Evolutionary conservation across 1,140 invertebrate genomes (phyloP).

Genomic region (Caenorhabditis inopinata): DNA sequence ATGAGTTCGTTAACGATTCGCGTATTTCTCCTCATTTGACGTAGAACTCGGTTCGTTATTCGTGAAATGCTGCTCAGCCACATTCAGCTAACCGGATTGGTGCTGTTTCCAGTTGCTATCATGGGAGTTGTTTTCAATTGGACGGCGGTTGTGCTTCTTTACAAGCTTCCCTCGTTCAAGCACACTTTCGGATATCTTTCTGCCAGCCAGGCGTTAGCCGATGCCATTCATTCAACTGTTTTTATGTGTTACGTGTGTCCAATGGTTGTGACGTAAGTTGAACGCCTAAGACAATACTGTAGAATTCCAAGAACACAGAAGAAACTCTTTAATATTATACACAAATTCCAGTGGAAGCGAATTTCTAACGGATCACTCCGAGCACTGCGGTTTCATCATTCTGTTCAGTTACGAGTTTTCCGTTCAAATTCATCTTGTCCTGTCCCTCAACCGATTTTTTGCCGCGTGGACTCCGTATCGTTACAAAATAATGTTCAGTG

Average conservation of each 20-base stretch:
- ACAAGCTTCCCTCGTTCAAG: neutral
- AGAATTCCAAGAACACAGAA: neutral
- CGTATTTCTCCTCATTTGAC: too few species aligned
- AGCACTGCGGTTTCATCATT: neutral
- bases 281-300: neutral
- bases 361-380: neutral
- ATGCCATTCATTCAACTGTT: conserved; percentile 1
- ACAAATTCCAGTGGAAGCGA: neutral
- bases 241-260: conserved; percentile 5
- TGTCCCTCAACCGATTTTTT: neutral
- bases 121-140: conserved; percentile 6
- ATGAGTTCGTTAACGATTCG: too few species aligned
- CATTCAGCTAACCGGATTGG: neutral
- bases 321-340: neutral
- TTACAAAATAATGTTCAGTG: conserved; percentile 3
- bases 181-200: neutral
- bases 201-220: neutral
- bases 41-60: too few species aligned
- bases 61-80: conserved; percentile 13
- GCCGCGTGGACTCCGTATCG: neutral
- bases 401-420: conserved; percentile 2
- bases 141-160: neutral
- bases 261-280: conserved; percentile 2
- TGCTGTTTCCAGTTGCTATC: neutral
- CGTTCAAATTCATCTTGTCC: neutral